These are phyloP conservation scores for Volucella inflata DNA, from an alignment of 2,888 invertebrate species.

Conservation along the genomic window DNA sequence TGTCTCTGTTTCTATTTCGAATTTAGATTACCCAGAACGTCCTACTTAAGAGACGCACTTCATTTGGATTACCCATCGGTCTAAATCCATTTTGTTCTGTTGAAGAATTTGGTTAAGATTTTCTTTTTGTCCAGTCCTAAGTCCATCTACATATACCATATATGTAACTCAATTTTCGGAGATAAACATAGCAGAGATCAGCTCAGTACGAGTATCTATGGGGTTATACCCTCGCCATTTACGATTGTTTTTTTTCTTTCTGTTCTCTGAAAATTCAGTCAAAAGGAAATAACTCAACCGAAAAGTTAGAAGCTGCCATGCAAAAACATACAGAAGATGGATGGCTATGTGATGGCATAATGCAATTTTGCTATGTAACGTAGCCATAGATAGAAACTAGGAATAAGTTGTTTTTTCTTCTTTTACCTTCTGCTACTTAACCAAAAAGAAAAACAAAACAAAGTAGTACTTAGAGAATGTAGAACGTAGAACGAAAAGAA, in stretches of 20 bases:
- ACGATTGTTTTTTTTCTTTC: background rate
- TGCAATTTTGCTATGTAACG: conserved; percentile 64
- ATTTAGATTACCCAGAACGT: conserved; percentile 26
- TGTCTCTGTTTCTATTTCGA: background rate
- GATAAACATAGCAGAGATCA: conserved; percentile 37
- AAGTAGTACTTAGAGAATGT: background rate
- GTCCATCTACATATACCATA: too few relatives aligned
- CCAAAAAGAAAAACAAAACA: conserved; percentile 11
- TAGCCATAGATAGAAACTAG: conserved; percentile 22
- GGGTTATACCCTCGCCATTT: background rate
- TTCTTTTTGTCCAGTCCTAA: background rate
- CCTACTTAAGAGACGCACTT: background rate
- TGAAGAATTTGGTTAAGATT: background rate
- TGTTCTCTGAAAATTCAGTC: conserved; percentile 17
- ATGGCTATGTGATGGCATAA: conserved; percentile 59
- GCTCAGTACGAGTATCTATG: background rate
- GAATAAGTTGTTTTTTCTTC: conserved; percentile 45
- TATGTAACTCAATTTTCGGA: conserved; percentile 38
- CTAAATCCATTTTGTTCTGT: background rate
- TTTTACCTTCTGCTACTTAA: conserved; percentile 7
- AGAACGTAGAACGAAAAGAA: background rate
- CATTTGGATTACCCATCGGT: background rate
- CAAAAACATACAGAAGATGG: conserved; percentile 51
- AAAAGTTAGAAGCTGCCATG: conserved; percentile 54
- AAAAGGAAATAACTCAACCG: conserved; percentile 64